Conservation (phyloP, 1,140 invertebrate genomes). For the Apocrypta bakeri region DNA sequence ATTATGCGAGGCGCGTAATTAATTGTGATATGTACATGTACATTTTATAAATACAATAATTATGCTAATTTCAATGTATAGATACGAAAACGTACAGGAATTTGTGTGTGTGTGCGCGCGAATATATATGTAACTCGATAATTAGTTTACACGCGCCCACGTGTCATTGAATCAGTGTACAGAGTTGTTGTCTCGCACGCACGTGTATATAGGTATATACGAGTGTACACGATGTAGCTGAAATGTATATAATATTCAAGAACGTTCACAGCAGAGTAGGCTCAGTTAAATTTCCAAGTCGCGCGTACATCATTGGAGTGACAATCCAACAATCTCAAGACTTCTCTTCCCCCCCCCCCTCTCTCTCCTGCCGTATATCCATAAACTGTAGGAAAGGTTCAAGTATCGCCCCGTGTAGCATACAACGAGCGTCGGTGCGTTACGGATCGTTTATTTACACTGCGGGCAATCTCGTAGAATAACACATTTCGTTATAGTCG, state of each 20-base stretch:
- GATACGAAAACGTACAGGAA: no score
- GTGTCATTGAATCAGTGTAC: not conserved
- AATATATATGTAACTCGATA: not conserved
- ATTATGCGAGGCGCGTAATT: not conserved
- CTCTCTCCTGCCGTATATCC: not conserved
- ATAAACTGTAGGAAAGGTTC: not conserved
- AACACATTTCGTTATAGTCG: not conserved
- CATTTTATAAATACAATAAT: not conserved
- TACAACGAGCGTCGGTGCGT: no score
- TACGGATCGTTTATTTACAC: not conserved
- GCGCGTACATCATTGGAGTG: not conserved
- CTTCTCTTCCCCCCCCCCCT: not conserved
- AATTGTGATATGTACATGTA: not conserved
- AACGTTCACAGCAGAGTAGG: not conserved
- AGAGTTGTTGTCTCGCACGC: not conserved
- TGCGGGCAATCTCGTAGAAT: not conserved
- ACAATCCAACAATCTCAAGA: not conserved
- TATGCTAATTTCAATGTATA: not conserved
- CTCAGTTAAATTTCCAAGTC: not conserved
- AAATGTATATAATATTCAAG: not conserved
- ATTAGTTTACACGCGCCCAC: not conserved
- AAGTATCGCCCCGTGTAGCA: not conserved
- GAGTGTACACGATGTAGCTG: no score
- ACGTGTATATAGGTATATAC: not conserved
- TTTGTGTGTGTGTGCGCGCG: no score